phyloP scores from a whole-genome alignment of 2,797 vertebrate species.

The Squalus acanthias region DNA sequence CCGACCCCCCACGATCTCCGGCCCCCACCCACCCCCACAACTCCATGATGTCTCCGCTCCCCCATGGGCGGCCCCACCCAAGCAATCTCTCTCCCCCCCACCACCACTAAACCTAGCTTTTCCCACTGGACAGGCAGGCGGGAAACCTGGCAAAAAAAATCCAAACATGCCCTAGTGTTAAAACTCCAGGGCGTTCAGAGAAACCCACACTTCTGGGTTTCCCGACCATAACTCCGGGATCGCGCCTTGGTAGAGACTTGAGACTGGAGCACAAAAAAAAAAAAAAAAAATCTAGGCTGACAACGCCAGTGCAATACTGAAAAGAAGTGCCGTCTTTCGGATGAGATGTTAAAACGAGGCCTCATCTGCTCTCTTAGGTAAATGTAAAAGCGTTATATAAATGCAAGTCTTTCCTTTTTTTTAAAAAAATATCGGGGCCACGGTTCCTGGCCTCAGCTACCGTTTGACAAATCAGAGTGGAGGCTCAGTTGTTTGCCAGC shows the following conservation, averaged over 20 bases:
- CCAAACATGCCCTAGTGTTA: too few relatives aligned
- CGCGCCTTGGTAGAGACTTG: not conserved
- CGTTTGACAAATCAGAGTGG: not conserved
- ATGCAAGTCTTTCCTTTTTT: not conserved
- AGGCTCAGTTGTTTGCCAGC: not conserved
- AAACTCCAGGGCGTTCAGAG: too few relatives aligned
- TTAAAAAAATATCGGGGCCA: not conserved
- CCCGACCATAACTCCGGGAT: not conserved
- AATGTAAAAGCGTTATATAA: not conserved
- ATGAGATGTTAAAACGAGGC: not conserved
- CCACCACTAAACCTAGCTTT: not conserved
- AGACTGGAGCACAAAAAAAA: not conserved
- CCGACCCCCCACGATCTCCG: not conserved
- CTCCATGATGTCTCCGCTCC: not conserved
- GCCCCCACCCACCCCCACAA: not conserved
- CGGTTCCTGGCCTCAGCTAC: not conserved
- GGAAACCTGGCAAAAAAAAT: too few relatives aligned
- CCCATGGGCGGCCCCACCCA: not conserved
- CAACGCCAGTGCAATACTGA: not conserved
- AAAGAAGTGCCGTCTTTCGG: not conserved
- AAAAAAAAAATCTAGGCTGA: not conserved
- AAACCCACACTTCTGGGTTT: too few relatives aligned
- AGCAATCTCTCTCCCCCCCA: not conserved
- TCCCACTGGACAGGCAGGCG: not conserved
- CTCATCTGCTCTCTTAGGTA: not conserved